These are phyloP conservation scores for Strigamia crassipes DNA, from an alignment of 2,888 invertebrate genomes.

Conservation along the genomic window DNA sequence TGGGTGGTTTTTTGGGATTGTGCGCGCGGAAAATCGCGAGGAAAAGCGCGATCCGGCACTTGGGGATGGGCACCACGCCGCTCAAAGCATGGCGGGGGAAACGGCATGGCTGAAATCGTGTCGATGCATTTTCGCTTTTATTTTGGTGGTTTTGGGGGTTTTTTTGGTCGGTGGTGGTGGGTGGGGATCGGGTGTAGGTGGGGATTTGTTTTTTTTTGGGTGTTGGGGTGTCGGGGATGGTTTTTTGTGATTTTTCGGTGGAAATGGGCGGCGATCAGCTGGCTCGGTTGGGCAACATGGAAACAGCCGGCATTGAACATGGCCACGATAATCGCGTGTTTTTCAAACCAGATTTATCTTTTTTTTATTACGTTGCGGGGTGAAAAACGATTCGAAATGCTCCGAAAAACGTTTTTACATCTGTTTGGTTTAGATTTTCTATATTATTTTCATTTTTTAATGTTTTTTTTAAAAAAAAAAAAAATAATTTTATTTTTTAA, in stretches of 20 bases:
- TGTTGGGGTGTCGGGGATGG: neutral
- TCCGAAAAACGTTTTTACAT: no score
- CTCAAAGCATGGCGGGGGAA: slow-evolving; percentile 41
- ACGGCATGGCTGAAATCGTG: slow-evolving; percentile 47
- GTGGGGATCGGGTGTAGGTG: no score
- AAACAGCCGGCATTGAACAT: slow-evolving; percentile 5
- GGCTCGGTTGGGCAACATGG: neutral
- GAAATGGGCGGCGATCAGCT: neutral
- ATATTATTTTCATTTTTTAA: no score
- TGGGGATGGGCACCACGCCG: slow-evolving; percentile 49
- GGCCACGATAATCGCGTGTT: neutral
- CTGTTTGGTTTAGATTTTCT: no score
- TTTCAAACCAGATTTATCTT: neutral
- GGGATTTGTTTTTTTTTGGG: no score
- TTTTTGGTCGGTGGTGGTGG: no score
- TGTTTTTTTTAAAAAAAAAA: no score
- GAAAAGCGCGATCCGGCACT: slow-evolving; percentile 31
- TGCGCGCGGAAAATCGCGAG: slow-evolving; percentile 45
- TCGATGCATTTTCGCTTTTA: neutral
- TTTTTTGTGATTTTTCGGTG: neutral
- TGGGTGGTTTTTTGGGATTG: neutral
- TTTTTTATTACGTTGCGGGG: neutral
- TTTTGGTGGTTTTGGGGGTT: no score
- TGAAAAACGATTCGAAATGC: neutral
- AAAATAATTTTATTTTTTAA: no score